phyloP scores from a whole-genome alignment of 1,140 invertebrate species.

The Brachystomella parvula region DNA sequence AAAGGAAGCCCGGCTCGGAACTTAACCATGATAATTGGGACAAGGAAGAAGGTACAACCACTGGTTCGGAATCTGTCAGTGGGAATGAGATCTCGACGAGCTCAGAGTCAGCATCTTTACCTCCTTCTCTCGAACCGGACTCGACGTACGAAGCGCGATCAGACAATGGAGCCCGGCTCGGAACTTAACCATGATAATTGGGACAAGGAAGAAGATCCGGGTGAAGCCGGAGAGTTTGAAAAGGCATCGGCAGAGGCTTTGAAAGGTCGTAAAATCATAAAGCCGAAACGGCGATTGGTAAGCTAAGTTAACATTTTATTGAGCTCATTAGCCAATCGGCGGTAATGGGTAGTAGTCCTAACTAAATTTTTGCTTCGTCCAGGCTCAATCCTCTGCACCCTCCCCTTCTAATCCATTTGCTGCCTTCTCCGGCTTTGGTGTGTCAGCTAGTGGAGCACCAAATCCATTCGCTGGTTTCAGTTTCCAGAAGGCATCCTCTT shows the following conservation, averaged over 20 bases:
- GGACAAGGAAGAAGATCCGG: conserved; percentile 27
- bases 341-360: not conserved
- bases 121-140: too few relatives aligned
- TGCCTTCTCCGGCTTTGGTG: not conserved
- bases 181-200: conserved; percentile 35
- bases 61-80: conserved; percentile 1
- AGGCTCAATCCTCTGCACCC: not conserved
- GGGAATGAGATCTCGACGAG: too few relatives aligned
- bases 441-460: too few relatives aligned
- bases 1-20: conserved; percentile 26
- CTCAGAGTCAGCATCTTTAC: too few relatives aligned
- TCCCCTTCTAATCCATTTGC: conserved; percentile 2
- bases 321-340: too few relatives aligned
- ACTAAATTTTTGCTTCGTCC: not conserved
- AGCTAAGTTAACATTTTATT: too few relatives aligned
- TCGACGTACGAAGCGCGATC: too few relatives aligned
- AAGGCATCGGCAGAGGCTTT: conserved; percentile 17
- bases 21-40: conserved; percentile 34
- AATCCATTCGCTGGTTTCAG: too few relatives aligned
- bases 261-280: conserved; percentile 23
- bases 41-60: too few relatives aligned
- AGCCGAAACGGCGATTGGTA: conserved; percentile 23
- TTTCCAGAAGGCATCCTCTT: not conserved
- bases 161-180: conserved; percentile 21
- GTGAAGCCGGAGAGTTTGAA: conserved; percentile 28